Evolutionary conservation across 2,888 invertebrate genomes (phyloP), one percentile per base, ranked within the genome.

Genomic region (Drosophila nigricruria): DNA sequence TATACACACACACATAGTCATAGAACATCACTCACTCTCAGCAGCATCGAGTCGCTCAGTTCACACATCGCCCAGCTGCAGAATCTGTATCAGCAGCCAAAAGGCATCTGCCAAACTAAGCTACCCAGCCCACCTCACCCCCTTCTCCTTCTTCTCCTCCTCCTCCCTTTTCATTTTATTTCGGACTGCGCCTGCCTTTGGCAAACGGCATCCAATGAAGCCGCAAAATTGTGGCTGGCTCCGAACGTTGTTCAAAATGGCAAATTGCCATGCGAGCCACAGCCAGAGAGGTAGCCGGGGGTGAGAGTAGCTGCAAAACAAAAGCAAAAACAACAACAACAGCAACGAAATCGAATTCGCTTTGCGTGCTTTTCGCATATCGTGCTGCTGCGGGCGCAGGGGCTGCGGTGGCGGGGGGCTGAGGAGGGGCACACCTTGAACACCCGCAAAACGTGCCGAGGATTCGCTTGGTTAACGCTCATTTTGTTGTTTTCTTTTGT

Each of bases 401-500:
- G 49, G 18, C 18, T 32, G 50, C 23, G 57, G 25, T 2, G 58
- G 56, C 36, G 42, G 20, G 20, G 40, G 32, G 8, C 16, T 0
- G 2, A 32, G 16, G 40, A 23, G 54, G 58, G 63, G 67, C 79
- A 61, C 77, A 79, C 75, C 85, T 81, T 78, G 61, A 69, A 70
- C 73, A 69, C 73, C 77, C 81, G 70, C 79, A 65, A 83, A 84
- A 89, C 84, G 89, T 84, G 84, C 89, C 52, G 90, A 88, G 84
- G 89, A 84, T 89, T 89, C 86, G 84, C 90, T 84, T 84, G 84
- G 90, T 82, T 84, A 84, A 84, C 90, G 90, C 84, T 84, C 84
- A 84, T 84, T 84, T 84, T 89, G 84, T 84, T 89, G 77, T 64
- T 49, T 49, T 49, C 27, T 49, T 88, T 50, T 32, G 10, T 61